Conservation (phyloP, 2,888 invertebrate genomes). For the Tachina grossa region DNA sequence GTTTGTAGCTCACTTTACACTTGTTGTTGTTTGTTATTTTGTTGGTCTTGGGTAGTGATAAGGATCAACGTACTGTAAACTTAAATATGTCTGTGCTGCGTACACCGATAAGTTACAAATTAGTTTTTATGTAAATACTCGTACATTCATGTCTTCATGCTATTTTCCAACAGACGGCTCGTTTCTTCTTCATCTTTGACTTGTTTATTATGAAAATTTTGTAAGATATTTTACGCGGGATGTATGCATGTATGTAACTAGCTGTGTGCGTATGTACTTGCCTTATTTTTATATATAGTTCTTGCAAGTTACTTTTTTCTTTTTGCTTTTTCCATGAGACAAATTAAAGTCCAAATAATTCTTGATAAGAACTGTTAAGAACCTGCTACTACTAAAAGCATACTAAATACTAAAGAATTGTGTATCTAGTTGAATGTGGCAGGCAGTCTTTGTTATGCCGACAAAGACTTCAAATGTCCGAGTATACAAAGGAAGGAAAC, state of each 20-base stretch:
- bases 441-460: slow-evolving; percentile 31
- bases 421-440: slow-evolving; percentile 16
- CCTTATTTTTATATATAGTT: neutral
- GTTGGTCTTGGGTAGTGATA: slow-evolving; percentile 22
- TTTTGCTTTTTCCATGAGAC: slow-evolving; percentile 8
- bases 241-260: too few relatives aligned
- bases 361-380: slow-evolving; percentile 61
- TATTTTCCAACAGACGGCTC: slow-evolving; percentile 13
- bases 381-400: slow-evolving; percentile 3
- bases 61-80: slow-evolving; percentile 46
- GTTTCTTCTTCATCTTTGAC: neutral
- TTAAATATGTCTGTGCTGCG: slow-evolving; percentile 16
- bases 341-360: slow-evolving; percentile 66
- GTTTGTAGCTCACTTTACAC: neutral
- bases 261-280: neutral
- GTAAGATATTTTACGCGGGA: slow-evolving; percentile 6
- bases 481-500: slow-evolving; percentile 47
- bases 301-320: too few relatives aligned
- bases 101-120: slow-evolving; percentile 58
- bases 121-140: slow-evolving; percentile 64
- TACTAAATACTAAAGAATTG: slow-evolving; percentile 1
- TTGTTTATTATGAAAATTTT: slow-evolving; percentile 2
- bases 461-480: slow-evolving; percentile 39
- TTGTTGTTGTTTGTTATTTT: slow-evolving; percentile 1
- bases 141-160: slow-evolving; percentile 21